Conservation (phyloP, 2,888 invertebrate genomes). For the Lepidocyrtinus sp. region DNA sequence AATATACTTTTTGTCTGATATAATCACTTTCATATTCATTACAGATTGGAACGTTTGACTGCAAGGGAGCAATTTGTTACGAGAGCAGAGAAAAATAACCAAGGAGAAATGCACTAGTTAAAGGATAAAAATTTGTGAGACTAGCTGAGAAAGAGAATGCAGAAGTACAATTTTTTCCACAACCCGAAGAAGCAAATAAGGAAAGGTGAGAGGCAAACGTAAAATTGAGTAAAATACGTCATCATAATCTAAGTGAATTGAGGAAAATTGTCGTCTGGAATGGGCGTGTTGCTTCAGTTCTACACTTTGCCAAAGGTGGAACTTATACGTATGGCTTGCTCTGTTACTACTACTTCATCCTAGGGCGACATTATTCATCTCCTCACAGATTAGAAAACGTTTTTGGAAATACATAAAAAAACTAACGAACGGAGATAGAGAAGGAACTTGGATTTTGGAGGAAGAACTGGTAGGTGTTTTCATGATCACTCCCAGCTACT, state of each 20-base stretch:
- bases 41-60: conserved; percentile 53
- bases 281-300: conserved; percentile 46
- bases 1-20: conserved; percentile 43
- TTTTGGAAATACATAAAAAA: conserved; percentile 19
- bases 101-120: background rate
- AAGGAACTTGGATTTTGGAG: conserved; percentile 10
- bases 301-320: background rate
- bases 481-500: conserved; percentile 5
- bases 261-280: conserved; percentile 40
- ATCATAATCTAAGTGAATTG: conserved; percentile 27
- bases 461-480: conserved; percentile 15
- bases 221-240: background rate
- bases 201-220: background rate
- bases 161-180: background rate
- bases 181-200: background rate
- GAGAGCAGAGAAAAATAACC: conserved; percentile 12
- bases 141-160: background rate
- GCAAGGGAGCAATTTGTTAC: conserved; percentile 48
- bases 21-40: conserved; percentile 61
- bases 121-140: conserved; percentile 10
- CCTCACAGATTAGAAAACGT: conserved; percentile 26
- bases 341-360: conserved; percentile 12
- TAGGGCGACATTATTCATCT: conserved; percentile 31
- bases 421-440: conserved; percentile 25
- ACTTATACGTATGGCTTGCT: background rate